phyloP scores from a whole-genome alignment of 1,140 invertebrate species.

The Drosophila pandora region DNA sequence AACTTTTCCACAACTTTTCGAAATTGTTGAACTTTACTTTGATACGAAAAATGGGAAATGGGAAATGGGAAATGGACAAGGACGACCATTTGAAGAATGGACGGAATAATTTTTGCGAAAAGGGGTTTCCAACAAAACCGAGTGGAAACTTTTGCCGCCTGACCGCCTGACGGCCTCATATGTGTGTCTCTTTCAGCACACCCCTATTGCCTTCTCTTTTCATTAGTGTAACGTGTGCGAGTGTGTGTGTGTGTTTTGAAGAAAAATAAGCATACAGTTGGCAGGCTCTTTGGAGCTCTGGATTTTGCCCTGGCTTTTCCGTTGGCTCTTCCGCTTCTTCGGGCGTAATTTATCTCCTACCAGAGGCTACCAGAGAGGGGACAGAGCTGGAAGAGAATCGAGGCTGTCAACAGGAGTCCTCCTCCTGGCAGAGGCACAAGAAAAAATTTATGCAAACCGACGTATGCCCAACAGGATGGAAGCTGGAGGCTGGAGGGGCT shows the following conservation, averaged over 20 bases:
- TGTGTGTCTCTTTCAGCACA: neutral
- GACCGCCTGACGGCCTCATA: neutral
- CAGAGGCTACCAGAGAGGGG: neutral
- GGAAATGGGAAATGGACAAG: neutral
- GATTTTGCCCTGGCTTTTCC: conserved; percentile 18
- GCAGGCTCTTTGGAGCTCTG: conserved; percentile 46
- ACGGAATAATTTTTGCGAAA: conserved; percentile 6
- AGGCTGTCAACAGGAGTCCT: conserved; percentile 42
- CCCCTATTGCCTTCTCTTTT: conserved; percentile 1
- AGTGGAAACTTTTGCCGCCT: conserved; percentile 50
- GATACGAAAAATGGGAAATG: neutral
- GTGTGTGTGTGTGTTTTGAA: conserved; percentile 17
- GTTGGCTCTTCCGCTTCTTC: conserved; percentile 73
- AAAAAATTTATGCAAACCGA: conserved; percentile 71
- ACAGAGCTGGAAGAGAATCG: conserved; percentile 6
- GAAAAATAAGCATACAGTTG: conserved; percentile 72
- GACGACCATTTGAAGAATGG: conserved; percentile 33
- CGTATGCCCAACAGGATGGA: conserved; percentile 62
- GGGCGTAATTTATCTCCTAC: conserved; percentile 75
- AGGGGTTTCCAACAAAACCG: conserved; percentile 9
- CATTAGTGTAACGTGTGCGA: neutral
- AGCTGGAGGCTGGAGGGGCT: neutral
- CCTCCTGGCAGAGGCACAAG: conserved; percentile 2
- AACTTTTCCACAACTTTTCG: conserved; percentile 2
- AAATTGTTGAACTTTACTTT: conserved; percentile 3